Conservation (phyloP, 2,797 vertebrate species). For the Aplochiton taeniatus region DNA sequence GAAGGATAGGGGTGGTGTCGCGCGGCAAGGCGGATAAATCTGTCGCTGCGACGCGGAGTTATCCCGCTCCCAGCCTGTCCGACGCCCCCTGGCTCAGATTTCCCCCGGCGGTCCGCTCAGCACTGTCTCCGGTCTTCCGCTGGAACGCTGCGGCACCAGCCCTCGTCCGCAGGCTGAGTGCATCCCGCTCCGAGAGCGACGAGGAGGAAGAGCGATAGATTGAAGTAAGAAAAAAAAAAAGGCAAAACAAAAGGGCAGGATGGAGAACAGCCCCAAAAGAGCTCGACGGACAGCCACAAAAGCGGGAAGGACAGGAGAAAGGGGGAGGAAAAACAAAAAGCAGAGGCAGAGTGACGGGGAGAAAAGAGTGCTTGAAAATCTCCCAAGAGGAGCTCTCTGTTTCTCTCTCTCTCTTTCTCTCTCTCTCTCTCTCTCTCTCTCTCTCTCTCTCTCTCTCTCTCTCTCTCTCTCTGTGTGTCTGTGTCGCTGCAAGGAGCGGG, state of each 20-base stretch:
- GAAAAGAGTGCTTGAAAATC: neutral
- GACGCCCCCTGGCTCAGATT: slow-evolving; percentile 60
- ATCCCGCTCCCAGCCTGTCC: slow-evolving; percentile 56
- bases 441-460: slow-evolving; percentile 25
- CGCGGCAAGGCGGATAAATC: slow-evolving; percentile 62
- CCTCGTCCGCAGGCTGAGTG: slow-evolving; percentile 37
- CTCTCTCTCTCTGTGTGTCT: neutral
- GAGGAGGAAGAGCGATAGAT: too few relatives aligned
- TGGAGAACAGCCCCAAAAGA: slow-evolving; percentile 35
- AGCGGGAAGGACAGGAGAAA: neutral
- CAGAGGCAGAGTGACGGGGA: neutral
- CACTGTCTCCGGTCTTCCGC: slow-evolving; percentile 37
- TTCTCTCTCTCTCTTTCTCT: slow-evolving; percentile 22
- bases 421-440: slow-evolving; percentile 14
- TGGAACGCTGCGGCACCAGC: slow-evolving; percentile 33
- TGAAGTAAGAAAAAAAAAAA: too few relatives aligned
- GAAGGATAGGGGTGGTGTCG: slow-evolving; percentile 59
- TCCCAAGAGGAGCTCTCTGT: neutral
- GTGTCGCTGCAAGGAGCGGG: slow-evolving; percentile 23
- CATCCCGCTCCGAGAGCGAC: too few relatives aligned
- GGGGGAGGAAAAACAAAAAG: slow-evolving; percentile 25
- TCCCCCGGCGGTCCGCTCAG: slow-evolving; percentile 66
- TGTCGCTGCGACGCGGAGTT: slow-evolving; percentile 56
- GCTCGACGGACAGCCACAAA: slow-evolving; percentile 60
- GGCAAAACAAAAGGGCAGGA: too few relatives aligned